These are phyloP conservation scores for Heliconius eleuchia DNA, from an alignment of 1,140 invertebrate species.

Conservation along the genomic window DNA sequence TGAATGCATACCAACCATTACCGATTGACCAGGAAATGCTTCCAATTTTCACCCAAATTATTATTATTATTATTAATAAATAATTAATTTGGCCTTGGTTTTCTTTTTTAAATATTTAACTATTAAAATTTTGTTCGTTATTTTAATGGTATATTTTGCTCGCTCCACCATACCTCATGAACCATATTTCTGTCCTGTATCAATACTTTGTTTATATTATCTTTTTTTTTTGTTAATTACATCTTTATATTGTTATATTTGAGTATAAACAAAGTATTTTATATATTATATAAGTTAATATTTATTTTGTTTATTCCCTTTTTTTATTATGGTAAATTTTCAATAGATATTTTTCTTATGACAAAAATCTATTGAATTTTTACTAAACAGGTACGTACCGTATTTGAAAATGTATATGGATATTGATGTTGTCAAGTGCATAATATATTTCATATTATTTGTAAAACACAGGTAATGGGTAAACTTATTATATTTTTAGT, in stretches of 20 bases:
- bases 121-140: slow-evolving; percentile 36
- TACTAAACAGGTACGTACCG: slow-evolving; percentile 31
- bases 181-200: slow-evolving; percentile 37
- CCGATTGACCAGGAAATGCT: slow-evolving; percentile 65
- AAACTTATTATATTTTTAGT: background rate
- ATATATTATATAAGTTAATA: slow-evolving; percentile 16
- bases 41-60: slow-evolving; percentile 54
- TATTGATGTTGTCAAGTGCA: slow-evolving; percentile 36
- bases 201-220: slow-evolving; percentile 25
- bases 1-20: slow-evolving; percentile 41
- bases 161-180: slow-evolving; percentile 44
- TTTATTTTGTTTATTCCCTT: slow-evolving; percentile 22
- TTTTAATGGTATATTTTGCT: slow-evolving; percentile 45
- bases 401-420: slow-evolving; percentile 24
- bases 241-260: background rate
- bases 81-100: slow-evolving; percentile 47
- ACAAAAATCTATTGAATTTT: slow-evolving; percentile 33
- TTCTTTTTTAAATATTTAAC: slow-evolving; percentile 33
- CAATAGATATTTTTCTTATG: slow-evolving; percentile 17
- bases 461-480: slow-evolving; percentile 26
- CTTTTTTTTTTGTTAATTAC: background rate
- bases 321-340: slow-evolving; percentile 28
- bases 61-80: background rate
- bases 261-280: slow-evolving; percentile 23
- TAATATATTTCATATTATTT: slow-evolving; percentile 31